A percentile compares a stretch with the other conserved stretches of the same genome.
Evolutionary conservation across 2,113 vertebrate genomes (phyloP).

Genomic region (Podocnemis expansa): DNA sequence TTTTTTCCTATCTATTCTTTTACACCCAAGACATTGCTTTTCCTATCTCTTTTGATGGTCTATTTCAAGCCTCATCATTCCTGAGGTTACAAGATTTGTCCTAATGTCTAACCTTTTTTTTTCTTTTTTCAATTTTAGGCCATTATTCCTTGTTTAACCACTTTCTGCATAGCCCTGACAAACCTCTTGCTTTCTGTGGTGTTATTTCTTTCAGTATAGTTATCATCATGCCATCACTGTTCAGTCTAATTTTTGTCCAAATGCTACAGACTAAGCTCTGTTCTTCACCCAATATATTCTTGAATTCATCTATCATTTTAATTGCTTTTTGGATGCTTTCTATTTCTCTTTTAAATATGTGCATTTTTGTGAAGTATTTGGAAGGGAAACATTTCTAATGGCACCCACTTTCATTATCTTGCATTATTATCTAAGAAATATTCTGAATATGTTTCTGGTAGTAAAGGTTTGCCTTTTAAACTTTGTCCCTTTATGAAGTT

Average conservation of each 20-base stretch:
- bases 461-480: background rate
- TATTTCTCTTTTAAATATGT: background rate
- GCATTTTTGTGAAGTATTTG: background rate
- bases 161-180: constrained; percentile 68
- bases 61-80: constrained; percentile 43
- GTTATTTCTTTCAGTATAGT: constrained; percentile 59
- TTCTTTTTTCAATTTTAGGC: constrained; percentile 68
- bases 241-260: constrained; percentile 33
- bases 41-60: background rate
- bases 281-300: background rate
- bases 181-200: constrained; percentile 66
- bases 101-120: constrained; percentile 30
- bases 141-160: constrained; percentile 25
- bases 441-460: background rate
- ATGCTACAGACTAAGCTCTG: background rate
- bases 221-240: constrained; percentile 48
- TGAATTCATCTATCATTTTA: background rate
- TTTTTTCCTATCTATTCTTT: constrained; percentile 64
- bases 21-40: constrained; percentile 47
- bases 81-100: constrained; percentile 45
- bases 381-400: background rate
- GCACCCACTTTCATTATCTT: background rate
- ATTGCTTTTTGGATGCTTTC: background rate
- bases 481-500: background rate
- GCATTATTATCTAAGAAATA: accelerated